Evolutionary conservation across 23 tunicate species (phyloP).

Genomic region (Styela plicata): DNA sequence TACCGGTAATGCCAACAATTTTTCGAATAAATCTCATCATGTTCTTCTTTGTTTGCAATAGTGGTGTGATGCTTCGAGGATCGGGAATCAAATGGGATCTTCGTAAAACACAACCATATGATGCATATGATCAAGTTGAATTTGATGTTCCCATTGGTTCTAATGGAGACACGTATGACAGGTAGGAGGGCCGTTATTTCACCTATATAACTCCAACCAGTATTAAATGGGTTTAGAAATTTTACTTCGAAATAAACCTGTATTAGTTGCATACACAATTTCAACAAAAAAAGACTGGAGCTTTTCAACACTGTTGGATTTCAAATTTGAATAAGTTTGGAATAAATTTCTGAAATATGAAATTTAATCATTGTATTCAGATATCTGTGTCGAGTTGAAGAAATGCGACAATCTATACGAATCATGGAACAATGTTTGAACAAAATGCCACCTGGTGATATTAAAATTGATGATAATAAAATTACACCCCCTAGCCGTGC

Average conservation of each 20-base stretch:
- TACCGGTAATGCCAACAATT: too few relatives aligned
- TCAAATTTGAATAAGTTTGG: too few relatives aligned
- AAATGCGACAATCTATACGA: constrained; percentile 93
- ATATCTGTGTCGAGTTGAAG: constrained; percentile 96
- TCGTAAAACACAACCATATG: constrained; percentile 97
- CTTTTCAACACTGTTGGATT: too few relatives aligned
- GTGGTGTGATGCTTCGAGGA: constrained; percentile 66
- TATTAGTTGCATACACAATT: too few relatives aligned
- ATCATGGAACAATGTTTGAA: constrained; percentile 91
- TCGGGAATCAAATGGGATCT: constrained; percentile 98
- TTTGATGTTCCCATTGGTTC: constrained; percentile 96
- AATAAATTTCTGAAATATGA: too few relatives aligned
- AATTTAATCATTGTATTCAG: constrained; percentile 31
- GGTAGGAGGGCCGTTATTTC: constrained; percentile 35
- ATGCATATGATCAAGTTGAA: constrained; percentile 89
- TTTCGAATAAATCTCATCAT: too few relatives aligned
- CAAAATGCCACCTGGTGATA: constrained; percentile 80
- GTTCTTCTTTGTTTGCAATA: constrained; percentile 18
- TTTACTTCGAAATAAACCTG: too few relatives aligned
- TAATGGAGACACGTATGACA: constrained; percentile 79
- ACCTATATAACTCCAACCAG: too few relatives aligned
- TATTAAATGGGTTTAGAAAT: too few relatives aligned
- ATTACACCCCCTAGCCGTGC: constrained; percentile 72
- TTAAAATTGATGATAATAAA: constrained; percentile 87
- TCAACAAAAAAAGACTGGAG: too few relatives aligned